Base-by-base conservation (phyloP, 2,888 invertebrate species). In the Clivina fossor region DNA sequence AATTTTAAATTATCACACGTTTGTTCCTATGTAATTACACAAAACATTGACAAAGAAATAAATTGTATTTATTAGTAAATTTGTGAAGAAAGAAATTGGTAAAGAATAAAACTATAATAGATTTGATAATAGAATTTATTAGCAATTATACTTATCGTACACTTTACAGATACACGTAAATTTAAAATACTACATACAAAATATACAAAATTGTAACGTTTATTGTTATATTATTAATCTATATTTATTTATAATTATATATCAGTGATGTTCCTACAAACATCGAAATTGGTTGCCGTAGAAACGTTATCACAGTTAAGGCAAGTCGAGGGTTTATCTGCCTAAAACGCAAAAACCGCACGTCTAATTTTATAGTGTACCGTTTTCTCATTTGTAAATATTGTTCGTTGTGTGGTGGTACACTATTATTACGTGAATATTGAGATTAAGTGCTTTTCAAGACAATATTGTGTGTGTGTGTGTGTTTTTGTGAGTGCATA, bases 261-360 rank as follows among this genome's bases (percentile, higher is more conserved):
- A 37, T 48, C 22, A 19, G 48, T 37, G 46, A 46, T 46, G 46
- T 46, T 32, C 32, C 46, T 18, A 30, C 19, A 46, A 5, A n/a
- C n/a, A n/a, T n/a, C 11, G 38, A n/a, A 24, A 9, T 13, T 43
- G 2, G 24, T 24, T 13, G 7, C 22, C 24, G 18, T 38, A 28
- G 50, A 38, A 47, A 54, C 46, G 35, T 15, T 55, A 55, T 55
- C 55, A 55, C 55, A 55, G 55, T 55, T 55, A 13, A 30, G 44
- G 53, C 53, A 53, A 53, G 53, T 53, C 11, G n/a, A 33, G 15
- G 33, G 20, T 47, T 24, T n/a, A n/a, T n/a, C n/a, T n/a, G n/a
- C n/a, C n/a, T n/a, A n/a, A n/a, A n/a, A n/a, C n/a, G n/a, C n/a
- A n/a, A n/a, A n/a, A n/a, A n/a, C n/a, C n/a, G n/a, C n/a, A n/a